Evolutionary conservation across 1,140 invertebrate species (phyloP), one percentile per base, ranked within the genome.

Genomic region (Copidosoma floridanum): DNA sequence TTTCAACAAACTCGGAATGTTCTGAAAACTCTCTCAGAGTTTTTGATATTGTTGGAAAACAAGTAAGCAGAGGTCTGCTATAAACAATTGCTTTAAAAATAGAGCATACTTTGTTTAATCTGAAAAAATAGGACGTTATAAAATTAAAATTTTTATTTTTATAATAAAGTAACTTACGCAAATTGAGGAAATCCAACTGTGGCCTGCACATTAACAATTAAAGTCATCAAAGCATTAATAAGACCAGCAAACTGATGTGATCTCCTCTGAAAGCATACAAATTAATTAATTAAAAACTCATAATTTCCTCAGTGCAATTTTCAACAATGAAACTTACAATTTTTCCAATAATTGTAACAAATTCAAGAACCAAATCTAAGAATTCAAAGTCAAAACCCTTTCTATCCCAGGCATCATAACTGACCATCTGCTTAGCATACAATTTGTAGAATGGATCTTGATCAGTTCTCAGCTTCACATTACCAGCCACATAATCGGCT

Each of bases 201-300:
- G 43, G 56, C 66, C 20, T 77, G 71, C 1, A 74, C 71, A 57
- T 73, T 78, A 14, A 43, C 57, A 12, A 80, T 44, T 24, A 71
- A 56, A 52, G 68, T 64, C 27, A 65, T 27, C 55, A 79, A 70
- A 7, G 77, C 71, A 56, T 67, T 76, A 40, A 80, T 65, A 37
- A 79, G 65, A n/a, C 77, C 77, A 53, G 71, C 73, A 58, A 80
- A 81, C 50, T 81, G 78, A 69, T 80, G 72, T 8, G 77, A 67
- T 64, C 77, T 73, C 67, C 78, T 79, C 75, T 78, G 50, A 29
- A 72, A 74, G 44, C 10, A 56, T 53, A 47, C 35, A 37, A 10
- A 1, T 20, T 6, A 51, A 59, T 38, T 48, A 46, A 21, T 56
- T 53, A 40, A 52, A 51, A 47, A 48, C 27, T 50, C 46, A 41